These are phyloP conservation scores for Scaptodrosophila lebanonensis DNA, from an alignment of 1,140 invertebrate genomes.

Conservation along the genomic window DNA sequence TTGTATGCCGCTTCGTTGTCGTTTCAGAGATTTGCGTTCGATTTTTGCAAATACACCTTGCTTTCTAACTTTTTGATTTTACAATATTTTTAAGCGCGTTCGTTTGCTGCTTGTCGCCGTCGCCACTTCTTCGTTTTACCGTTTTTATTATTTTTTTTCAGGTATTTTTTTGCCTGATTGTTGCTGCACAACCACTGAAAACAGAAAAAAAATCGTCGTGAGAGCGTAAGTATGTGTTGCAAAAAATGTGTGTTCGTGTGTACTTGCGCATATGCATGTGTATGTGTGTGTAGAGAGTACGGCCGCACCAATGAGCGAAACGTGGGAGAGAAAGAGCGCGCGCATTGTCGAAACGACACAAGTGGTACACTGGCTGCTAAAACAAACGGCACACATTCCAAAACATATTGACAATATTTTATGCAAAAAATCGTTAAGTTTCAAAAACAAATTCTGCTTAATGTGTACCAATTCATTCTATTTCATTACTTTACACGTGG, in stretches of 20 bases:
- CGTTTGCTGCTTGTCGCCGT: slow-evolving; percentile 52
- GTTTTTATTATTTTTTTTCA: slow-evolving; percentile 73
- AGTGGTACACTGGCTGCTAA: slow-evolving; percentile 55
- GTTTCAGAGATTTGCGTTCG: slow-evolving; percentile 22
- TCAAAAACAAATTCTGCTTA: not conserved
- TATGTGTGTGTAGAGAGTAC: too few relatives aligned
- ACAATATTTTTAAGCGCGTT: slow-evolving; percentile 71
- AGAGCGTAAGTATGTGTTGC: slow-evolving; percentile 16
- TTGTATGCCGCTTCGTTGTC: slow-evolving; percentile 37
- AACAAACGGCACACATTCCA: slow-evolving; percentile 27
- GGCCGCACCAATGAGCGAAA: slow-evolving; percentile 9
- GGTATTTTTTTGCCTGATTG: slow-evolving; percentile 72
- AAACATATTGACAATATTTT: not conserved
- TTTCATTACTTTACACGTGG: slow-evolving; percentile 1
- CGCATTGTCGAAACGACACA: slow-evolving; percentile 68
- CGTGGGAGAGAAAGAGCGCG: slow-evolving; percentile 53
- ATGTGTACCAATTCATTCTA: slow-evolving; percentile 23
- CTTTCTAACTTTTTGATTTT: slow-evolving; percentile 37
- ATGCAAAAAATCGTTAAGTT: too few relatives aligned
- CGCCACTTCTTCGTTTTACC: slow-evolving; percentile 74
- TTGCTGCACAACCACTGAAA: slow-evolving; percentile 74
- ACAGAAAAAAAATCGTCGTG: slow-evolving; percentile 55
- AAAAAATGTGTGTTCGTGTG: slow-evolving; percentile 44
- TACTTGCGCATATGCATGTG: slow-evolving; percentile 56
- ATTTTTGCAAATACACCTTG: slow-evolving; percentile 14